A percentile compares a stretch with the other conserved stretches of the same genome.
Evolutionary conservation across 2,888 invertebrate species (phyloP).

Genomic region (Drosophila mulleri): DNA sequence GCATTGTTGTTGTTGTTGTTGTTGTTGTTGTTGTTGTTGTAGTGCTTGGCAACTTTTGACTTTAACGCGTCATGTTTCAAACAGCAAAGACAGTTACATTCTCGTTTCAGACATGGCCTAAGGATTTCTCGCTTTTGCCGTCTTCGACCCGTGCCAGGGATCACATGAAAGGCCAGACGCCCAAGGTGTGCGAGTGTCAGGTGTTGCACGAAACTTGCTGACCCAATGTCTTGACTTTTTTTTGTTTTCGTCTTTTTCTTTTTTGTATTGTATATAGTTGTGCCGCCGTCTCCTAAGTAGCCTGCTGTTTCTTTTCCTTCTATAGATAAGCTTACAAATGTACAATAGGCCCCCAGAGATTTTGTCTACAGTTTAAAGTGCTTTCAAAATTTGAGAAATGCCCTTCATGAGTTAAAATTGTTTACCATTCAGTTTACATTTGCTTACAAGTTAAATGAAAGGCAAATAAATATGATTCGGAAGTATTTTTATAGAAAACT

Average conservation of each 20-base stretch:
- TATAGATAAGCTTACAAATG: constrained; percentile 34
- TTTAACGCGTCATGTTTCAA: constrained; percentile 67
- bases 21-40: constrained; percentile 30
- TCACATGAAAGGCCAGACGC: constrained; percentile 33
- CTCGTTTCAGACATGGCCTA: constrained; percentile 55
- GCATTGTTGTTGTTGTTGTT: constrained; percentile 26
- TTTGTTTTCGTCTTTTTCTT: neutral
- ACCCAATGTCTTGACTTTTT: constrained; percentile 41
- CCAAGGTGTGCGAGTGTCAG: constrained; percentile 33
- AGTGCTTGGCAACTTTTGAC: constrained; percentile 58
- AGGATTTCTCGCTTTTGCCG: constrained; percentile 38
- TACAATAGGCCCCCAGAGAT: constrained; percentile 6
- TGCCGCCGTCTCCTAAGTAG: neutral
- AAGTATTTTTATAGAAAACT: neutral
- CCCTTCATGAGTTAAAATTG: neutral
- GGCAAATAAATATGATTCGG: neutral
- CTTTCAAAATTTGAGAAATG: neutral
- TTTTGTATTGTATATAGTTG: neutral
- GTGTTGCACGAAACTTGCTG: constrained; percentile 25
- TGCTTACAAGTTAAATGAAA: neutral
- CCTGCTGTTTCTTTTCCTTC: constrained; percentile 6
- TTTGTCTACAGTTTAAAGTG: constrained; percentile 14
- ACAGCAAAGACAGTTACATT: constrained; percentile 53
- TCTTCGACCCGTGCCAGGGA: constrained; percentile 23
- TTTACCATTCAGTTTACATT: neutral